Percentiles rank a stretch among this genome's conserved stretches.
These are phyloP conservation scores for Lophius piscatorius DNA, from an alignment of 2,113 vertebrate genomes.

Conservation along the genomic window DNA sequence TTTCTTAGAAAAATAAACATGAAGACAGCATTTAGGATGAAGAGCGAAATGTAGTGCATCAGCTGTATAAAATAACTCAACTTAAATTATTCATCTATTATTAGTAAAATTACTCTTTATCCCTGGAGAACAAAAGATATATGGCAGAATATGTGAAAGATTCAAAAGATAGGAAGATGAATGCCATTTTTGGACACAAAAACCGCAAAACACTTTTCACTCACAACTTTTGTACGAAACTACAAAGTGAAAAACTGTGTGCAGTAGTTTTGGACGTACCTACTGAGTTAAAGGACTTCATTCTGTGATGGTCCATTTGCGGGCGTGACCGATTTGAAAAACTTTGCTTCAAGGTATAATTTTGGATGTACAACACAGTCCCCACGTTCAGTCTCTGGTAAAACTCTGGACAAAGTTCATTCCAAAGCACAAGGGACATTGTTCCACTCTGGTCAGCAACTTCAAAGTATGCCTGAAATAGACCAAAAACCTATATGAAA, in stretches of 20 bases:
- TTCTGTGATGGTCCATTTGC: constrained; percentile 80
- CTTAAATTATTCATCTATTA: no score
- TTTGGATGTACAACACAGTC: constrained; percentile 85
- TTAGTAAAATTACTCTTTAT: no score
- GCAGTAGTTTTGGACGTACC: constrained; percentile 74
- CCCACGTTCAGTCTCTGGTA: constrained; percentile 86
- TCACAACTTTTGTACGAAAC: neutral
- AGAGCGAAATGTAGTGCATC: neutral
- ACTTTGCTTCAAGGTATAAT: constrained; percentile 86
- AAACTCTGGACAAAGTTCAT: constrained; percentile 89
- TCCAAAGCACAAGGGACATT: constrained; percentile 92
- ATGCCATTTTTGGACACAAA: neutral
- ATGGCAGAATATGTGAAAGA: no score
- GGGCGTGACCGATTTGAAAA: constrained; percentile 84
- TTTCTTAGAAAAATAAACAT: constrained; percentile 79
- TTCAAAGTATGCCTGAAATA: constrained; percentile 88
- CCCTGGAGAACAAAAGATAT: neutral
- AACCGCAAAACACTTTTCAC: neutral
- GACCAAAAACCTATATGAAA: neutral
- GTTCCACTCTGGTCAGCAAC: constrained; percentile 91
- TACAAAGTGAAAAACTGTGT: neutral
- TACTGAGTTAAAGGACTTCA: constrained; percentile 83
- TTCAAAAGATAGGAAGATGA: neutral
- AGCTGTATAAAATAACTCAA: neutral
- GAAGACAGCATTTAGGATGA: neutral